Base-by-base conservation (phyloP, 1,140 invertebrate genomes). In the Drosophila sulfurigaster region DNA sequence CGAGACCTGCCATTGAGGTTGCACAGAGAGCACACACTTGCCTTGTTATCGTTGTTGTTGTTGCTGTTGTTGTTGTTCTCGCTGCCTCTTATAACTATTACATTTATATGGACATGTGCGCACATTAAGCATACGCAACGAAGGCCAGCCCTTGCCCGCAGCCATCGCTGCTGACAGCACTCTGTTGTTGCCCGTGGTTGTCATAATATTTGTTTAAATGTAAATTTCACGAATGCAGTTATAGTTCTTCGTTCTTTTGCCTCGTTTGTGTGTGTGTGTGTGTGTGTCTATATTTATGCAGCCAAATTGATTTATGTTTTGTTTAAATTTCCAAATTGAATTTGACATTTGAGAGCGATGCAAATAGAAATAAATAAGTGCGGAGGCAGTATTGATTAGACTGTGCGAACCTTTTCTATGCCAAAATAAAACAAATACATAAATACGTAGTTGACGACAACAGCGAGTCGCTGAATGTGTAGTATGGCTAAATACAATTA, bases 301-400 rank as follows among this genome's bases (percentile, higher is more conserved):
- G 66, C 38, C 79, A 88, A 87, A 89, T 89, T 83, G 80, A 89
- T 87, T 87, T 89, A 78, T 88, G 75, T 83, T 81, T 78, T 66
- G 51, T 83, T 78, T 63, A 20, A 83, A 71, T 87, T 88, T 51
- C 43, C 35, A 70, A 80, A 83, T 83, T 83, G 69, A 72, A 78
- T 83, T 48, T 41, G 13, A 25, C 45, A 59, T 67, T 30, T 30
- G 70, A 79, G 67, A 51, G 64, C 68, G 35, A 38, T 48, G 56
- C 45, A 85, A 85, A 85, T 57, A 77, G 10, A 30, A 16, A 13
- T 48, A 49, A 16, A n/a, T 49, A 51, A 62, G 41, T 25, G 28
- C 28, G 43, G 56, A 66, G 48, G 43, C 56, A 62, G 43, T 58
- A 38, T 38, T 54, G 25, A 68, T 68, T 5, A 15, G 41, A n/a